phyloP scores from a whole-genome alignment of 2,113 vertebrate species.

The Ochotona princeps region DNA sequence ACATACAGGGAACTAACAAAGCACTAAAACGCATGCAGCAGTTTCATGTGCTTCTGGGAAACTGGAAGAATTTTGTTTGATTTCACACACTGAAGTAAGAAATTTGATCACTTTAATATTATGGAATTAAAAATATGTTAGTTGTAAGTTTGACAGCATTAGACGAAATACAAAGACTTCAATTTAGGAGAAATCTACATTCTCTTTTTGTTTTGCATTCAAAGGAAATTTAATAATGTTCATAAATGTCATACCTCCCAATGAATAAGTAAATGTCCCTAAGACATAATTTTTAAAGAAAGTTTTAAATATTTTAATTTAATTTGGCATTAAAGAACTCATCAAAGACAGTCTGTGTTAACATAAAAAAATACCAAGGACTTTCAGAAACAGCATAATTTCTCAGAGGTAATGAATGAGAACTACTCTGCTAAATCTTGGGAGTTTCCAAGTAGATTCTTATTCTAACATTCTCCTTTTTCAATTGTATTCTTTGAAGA shows the following conservation, averaged over 20 bases:
- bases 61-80: neutral
- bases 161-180: neutral
- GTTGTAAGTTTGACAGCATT: neutral
- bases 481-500: neutral
- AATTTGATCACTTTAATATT: neutral
- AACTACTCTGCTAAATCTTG: neutral
- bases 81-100: neutral
- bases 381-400: neutral
- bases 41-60: neutral
- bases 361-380: neutral
- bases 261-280: neutral
- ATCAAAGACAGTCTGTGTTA: neutral
- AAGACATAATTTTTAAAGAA: neutral
- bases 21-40: neutral
- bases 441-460: neutral
- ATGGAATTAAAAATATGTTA: neutral
- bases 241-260: neutral
- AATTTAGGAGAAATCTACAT: neutral
- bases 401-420: neutral
- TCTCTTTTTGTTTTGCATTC: neutral
- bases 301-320: conserved; percentile 28
- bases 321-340: neutral
- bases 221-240: neutral
- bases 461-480: neutral
- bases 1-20: neutral